Conservation (phyloP, 1,140 invertebrate species). For the Camponotus vicinus region DNA sequence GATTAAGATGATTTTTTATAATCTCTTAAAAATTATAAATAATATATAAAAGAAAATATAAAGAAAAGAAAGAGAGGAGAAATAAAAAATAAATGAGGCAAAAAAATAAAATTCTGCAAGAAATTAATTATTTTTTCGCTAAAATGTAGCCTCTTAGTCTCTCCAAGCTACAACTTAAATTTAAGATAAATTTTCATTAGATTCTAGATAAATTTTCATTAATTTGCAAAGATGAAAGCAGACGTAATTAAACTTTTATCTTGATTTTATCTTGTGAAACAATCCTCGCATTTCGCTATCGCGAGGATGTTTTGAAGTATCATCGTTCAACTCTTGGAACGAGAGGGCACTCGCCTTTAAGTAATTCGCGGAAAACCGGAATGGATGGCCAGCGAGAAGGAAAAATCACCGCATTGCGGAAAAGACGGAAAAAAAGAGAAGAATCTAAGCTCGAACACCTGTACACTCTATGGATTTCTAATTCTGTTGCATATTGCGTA, state of each 20-base stretch:
- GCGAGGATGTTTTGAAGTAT: background rate
- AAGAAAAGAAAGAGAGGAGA: background rate
- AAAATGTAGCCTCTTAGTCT: background rate
- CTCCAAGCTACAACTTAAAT: background rate
- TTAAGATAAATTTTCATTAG: background rate
- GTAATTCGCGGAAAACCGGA: slow-evolving; percentile 24
- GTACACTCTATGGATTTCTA: slow-evolving; percentile 33
- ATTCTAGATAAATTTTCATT: background rate
- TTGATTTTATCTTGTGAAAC: background rate
- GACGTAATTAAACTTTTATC: background rate
- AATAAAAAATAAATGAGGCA: too few species aligned
- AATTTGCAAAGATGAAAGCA: background rate
- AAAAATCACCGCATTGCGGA: slow-evolving; percentile 6
- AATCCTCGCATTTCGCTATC: background rate
- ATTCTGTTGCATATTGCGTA: slow-evolving; percentile 37
- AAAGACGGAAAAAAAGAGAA: slow-evolving; percentile 15
- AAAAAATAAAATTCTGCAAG: background rate
- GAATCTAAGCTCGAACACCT: slow-evolving; percentile 43
- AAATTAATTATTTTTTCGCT: background rate
- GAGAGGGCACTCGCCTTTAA: background rate
- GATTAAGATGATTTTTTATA: background rate
- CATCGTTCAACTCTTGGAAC: slow-evolving; percentile 10
- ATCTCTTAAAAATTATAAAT: background rate
- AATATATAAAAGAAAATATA: background rate
- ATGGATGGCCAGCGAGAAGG: background rate